Conservation (phyloP, 2,113 vertebrate genomes). For the Cercocebus atys region DNA sequence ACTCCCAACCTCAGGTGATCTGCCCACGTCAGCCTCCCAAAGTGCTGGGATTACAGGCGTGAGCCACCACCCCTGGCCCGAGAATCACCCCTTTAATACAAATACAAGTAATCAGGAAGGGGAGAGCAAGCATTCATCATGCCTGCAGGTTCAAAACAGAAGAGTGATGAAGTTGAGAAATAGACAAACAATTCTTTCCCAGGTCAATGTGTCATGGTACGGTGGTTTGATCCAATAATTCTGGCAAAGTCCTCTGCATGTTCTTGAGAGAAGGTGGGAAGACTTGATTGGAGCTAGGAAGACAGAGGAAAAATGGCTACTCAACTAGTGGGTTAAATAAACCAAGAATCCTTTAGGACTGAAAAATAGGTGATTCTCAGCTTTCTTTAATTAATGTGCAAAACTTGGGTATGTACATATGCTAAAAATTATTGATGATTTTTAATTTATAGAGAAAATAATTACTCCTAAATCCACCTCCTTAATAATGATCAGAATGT, state of each 20-base stretch:
- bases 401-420: not conserved
- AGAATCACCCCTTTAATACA: not conserved
- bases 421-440: not conserved
- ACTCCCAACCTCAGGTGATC: too few relatives aligned
- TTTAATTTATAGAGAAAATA: conserved; percentile 5
- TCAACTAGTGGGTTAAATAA: not conserved
- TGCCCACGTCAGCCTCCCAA: too few relatives aligned
- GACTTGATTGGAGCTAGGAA: not conserved
- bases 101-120: not conserved
- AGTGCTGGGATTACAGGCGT: too few relatives aligned
- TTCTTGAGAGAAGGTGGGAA: not conserved
- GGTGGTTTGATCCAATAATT: not conserved
- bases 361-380: not conserved
- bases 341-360: not conserved
- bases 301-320: not conserved
- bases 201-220: not conserved
- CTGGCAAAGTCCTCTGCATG: not conserved
- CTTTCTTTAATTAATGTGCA: not conserved
- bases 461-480: not conserved
- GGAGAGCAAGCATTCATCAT: not conserved
- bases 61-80: too few relatives aligned
- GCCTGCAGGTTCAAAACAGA: not conserved
- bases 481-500: not conserved
- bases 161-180: not conserved
- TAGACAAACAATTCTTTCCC: not conserved